Conservation (phyloP, 2,113 vertebrate species). For the Silurus meridionalis region DNA sequence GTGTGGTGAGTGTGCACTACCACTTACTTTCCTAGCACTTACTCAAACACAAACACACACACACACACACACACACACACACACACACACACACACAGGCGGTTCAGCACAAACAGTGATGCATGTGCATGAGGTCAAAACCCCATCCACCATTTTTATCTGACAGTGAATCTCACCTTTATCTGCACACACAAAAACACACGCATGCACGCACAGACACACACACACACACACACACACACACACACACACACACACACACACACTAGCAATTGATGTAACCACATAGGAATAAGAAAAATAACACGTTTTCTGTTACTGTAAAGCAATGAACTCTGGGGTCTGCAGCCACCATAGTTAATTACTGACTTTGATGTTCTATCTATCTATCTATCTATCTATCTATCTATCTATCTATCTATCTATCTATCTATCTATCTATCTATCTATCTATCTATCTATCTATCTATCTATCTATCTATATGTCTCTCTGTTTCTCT, state of each 20-base stretch:
- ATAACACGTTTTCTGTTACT: neutral
- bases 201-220: neutral
- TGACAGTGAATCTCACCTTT: slow-evolving; percentile 35
- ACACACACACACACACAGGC: slow-evolving; percentile 38
- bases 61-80: slow-evolving; percentile 2
- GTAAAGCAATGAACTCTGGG: neutral
- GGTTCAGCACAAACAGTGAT: slow-evolving; percentile 38
- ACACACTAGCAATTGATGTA: neutral
- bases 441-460: neutral
- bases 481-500: neutral
- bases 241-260: neutral
- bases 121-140: slow-evolving; percentile 43
- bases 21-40: neutral
- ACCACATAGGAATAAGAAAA: neutral
- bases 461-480: neutral
- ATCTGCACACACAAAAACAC: slow-evolving; percentile 23
- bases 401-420: neutral
- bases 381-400: neutral
- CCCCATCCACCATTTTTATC: slow-evolving; percentile 28
- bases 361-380: neutral
- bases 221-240: slow-evolving; percentile 20
- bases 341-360: neutral
- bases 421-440: neutral
- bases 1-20: neutral
- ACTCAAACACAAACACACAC: slow-evolving; percentile 30